Evolutionary conservation across 1,140 invertebrate genomes (phyloP), one percentile per base, ranked within the genome.

Genomic region (Telenomus remus): DNA sequence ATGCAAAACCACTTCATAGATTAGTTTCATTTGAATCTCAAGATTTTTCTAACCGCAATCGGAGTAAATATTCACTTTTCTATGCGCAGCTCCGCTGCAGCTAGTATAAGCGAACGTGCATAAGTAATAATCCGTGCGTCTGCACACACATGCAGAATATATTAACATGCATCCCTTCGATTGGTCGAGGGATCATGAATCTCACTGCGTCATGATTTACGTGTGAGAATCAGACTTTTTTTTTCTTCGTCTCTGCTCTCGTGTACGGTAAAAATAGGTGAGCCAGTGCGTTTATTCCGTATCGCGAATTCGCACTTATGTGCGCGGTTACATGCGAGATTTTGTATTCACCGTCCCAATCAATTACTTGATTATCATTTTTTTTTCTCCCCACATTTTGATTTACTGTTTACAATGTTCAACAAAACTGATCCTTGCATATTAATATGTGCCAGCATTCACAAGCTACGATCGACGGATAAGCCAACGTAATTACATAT

Each of bases 161-260:
- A 68, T 76, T 60, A 70, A 50, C 61, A 13, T 47, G 48, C 56
- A 70, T 66, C 63, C 68, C 63, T 77, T 77, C 57, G 74, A 77
- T 72, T 77, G 68, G 63, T 19, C 66, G 51, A 66, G 73, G 73
- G 65, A 76, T 42, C 61, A 37, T 50, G 64, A 70, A 59, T 35
- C 51, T 71, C 60, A 39, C 56, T 66, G 35, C 49, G 53, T 59
- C 63, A 60, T 72, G 75, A 77, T 77, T 77, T 77, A 77, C 63
- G 68, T 70, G 75, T 72, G 75, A 77, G 68, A 77, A 77, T 77
- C 53, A n/a, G n/a, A 16, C 48, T 72, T 76, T 76, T 72, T 76
- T 76, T 61, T 66, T 33, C 47, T 27, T 27, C 19, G 50, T 64
- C 50, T 51, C 35, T 33, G 42, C 37, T 66, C 59, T 68, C 55